These are phyloP conservation scores for Anagyrus pseudococci DNA, from an alignment of 2,888 invertebrate genomes.

Conservation along the genomic window DNA sequence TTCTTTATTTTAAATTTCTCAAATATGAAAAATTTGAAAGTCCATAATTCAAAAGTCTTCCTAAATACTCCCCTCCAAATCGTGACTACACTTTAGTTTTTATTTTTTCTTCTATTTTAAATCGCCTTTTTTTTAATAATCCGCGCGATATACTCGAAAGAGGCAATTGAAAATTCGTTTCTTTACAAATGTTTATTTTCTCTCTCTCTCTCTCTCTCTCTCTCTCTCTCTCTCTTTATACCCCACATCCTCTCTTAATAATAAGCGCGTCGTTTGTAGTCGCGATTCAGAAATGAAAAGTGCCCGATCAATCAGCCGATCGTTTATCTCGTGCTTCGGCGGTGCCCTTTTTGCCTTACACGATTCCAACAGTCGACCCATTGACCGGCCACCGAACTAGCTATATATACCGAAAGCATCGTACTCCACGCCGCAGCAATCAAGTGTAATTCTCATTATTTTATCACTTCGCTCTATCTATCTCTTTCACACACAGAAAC, in stretches of 20 bases:
- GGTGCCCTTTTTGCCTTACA: no score
- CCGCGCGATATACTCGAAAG: slow-evolving; percentile 38
- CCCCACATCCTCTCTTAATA: no score
- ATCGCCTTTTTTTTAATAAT: slow-evolving; percentile 34
- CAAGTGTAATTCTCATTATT: slow-evolving; percentile 28
- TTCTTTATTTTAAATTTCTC: slow-evolving; percentile 34
- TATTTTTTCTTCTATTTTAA: slow-evolving; percentile 13
- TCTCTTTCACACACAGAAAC: not conserved
- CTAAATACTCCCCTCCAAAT: slow-evolving; percentile 36
- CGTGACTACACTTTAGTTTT: slow-evolving; percentile 27
- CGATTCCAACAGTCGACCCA: slow-evolving; percentile 15
- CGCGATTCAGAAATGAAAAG: slow-evolving; percentile 37
- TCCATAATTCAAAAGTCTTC: slow-evolving; percentile 37
- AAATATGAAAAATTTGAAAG: slow-evolving; percentile 40
- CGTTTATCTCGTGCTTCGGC: not conserved
- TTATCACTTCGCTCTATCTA: not conserved
- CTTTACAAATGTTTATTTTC: slow-evolving; percentile 29
- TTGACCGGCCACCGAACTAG: slow-evolving; percentile 32
- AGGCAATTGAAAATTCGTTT: slow-evolving; percentile 39
- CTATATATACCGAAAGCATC: slow-evolving; percentile 35
- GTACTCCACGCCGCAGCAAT: slow-evolving; percentile 37
- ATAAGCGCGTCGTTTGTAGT: slow-evolving; percentile 32
- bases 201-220: slow-evolving; percentile 3
- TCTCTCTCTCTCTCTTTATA: not conserved
- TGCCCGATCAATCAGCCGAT: slow-evolving; percentile 31